Base-by-base conservation (phyloP, 2,888 invertebrate species). In the Drosophila rellima region DNA sequence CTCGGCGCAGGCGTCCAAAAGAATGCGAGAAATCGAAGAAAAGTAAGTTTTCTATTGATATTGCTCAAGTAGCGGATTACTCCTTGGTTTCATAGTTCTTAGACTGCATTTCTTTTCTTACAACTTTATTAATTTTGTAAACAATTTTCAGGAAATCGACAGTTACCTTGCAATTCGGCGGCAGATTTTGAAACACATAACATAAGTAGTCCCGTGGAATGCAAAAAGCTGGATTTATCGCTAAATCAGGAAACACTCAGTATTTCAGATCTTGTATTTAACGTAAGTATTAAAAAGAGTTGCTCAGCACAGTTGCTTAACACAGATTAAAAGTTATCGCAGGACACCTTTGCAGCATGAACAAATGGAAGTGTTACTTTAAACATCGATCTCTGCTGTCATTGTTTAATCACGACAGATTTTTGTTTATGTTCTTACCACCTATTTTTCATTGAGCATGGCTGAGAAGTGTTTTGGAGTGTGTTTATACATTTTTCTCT, bases 1-100 rank as follows among this genome's bases (percentile, higher is more conserved):
- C 98, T 64, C 94, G 98, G 72, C 96, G 98, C 92, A 95, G 98
- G 83, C 95, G 98, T 82, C 97, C 97, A 2, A 95, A 97, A 78
- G 96, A 96, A 84, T 96, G 95, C 88, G 95, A 94, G 88, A 94
- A 93, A 79, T 93, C 94, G 69, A 90, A 93, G 76, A 92, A 94
- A 90, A 68, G 74, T 75, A 55, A 67, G 72, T 18, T 10, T 8
- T 10, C 10, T 39, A 0, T 15, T 8, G 15, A 0, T 7, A 8
- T 2, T 2, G 7, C n/a, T n/a, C n/a, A n/a, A n/a, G n/a, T n/a
- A n/a, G n/a, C n/a, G n/a, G n/a, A n/a, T n/a, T n/a, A n/a, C 11
- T 18, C n/a, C 8, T n/a, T 29, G 1, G 7, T 20, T 7, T n/a
- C 0, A 3, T 13, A 4, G 20, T 54, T 40, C 2, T 3, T 18